Evolutionary conservation across 1,140 invertebrate species (phyloP).

Genomic region (Hycleus phaleratus): DNA sequence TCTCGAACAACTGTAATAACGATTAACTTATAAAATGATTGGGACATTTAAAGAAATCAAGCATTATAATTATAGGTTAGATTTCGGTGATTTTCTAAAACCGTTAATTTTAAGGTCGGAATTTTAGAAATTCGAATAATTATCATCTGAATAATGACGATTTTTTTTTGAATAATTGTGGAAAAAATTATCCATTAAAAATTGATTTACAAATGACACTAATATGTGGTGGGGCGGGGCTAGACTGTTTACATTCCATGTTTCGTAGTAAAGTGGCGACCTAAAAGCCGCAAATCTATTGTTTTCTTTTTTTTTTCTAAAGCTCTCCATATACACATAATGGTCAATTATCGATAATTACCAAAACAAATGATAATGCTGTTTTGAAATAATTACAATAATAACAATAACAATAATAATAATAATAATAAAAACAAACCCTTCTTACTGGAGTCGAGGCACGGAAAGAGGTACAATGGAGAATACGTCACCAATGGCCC

Average conservation of each 20-base stretch:
- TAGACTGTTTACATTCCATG: constrained; percentile 31
- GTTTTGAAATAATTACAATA: not conserved
- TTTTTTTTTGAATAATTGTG: not conserved
- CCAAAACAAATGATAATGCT: too few species aligned
- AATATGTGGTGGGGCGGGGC: constrained; percentile 30
- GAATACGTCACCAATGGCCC: constrained; percentile 16
- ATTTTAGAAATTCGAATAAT: not conserved
- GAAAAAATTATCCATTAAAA: constrained; percentile 1
- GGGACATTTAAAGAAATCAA: too few species aligned
- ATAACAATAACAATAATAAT: not conserved
- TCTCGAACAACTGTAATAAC: too few species aligned
- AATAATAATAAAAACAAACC: constrained; percentile 4
- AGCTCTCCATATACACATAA: too few species aligned
- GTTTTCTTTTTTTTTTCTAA: too few species aligned
- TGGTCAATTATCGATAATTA: too few species aligned
- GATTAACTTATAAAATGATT: too few species aligned
- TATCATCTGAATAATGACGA: not conserved
- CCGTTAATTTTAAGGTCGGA: not conserved
- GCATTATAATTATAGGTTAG: too few species aligned
- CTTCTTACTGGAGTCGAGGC: constrained; percentile 14
- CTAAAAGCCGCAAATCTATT: constrained; percentile 13
- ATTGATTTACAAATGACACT: constrained; percentile 28
- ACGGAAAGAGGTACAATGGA: constrained; percentile 16
- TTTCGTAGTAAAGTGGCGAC: constrained; percentile 14
- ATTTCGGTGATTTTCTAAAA: too few species aligned